Conservation (phyloP, 2,797 vertebrate genomes). For the Myotis findleyi region DNA sequence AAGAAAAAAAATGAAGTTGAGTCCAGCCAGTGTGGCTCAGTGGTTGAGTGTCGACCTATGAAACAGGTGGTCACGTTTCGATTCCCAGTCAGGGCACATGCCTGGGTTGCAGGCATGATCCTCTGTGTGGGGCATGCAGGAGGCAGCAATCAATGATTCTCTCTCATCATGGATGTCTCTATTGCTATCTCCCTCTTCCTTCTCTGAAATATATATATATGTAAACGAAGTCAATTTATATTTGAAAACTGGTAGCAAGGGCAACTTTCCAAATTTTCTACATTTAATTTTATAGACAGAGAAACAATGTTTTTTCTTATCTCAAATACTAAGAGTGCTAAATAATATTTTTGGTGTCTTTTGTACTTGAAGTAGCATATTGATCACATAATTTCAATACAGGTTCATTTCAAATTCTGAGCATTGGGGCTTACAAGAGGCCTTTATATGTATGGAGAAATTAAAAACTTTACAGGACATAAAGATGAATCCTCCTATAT, state of each 20-base stretch:
- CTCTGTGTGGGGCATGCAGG: too few relatives aligned
- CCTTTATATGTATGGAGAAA: not conserved
- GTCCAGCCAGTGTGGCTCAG: too few relatives aligned
- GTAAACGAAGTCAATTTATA: not conserved
- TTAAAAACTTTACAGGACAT: constrained; percentile 1
- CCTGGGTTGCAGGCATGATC: too few relatives aligned
- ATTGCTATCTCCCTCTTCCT: too few relatives aligned
- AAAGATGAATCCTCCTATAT: not conserved
- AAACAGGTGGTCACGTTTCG: too few relatives aligned
- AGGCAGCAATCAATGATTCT: too few relatives aligned
- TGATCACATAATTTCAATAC: not conserved
- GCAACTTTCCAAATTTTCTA: not conserved
- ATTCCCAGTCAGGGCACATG: too few relatives aligned
- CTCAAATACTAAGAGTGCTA: not conserved
- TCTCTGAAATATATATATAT: too few relatives aligned
- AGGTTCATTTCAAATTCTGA: not conserved
- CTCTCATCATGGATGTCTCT: too few relatives aligned
- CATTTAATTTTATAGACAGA: not conserved
- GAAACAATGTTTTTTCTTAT: not conserved
- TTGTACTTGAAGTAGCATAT: not conserved
- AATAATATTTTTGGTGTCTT: not conserved
- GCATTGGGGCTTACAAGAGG: not conserved
- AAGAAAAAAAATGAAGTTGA: not conserved
- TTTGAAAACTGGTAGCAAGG: not conserved
- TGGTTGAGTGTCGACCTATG: too few relatives aligned